Percentiles rank a stretch among this genome's conserved stretches.
Evolutionary conservation across 2,888 invertebrate species (phyloP).

Genomic region (Rhogogaster chlorosoma): DNA sequence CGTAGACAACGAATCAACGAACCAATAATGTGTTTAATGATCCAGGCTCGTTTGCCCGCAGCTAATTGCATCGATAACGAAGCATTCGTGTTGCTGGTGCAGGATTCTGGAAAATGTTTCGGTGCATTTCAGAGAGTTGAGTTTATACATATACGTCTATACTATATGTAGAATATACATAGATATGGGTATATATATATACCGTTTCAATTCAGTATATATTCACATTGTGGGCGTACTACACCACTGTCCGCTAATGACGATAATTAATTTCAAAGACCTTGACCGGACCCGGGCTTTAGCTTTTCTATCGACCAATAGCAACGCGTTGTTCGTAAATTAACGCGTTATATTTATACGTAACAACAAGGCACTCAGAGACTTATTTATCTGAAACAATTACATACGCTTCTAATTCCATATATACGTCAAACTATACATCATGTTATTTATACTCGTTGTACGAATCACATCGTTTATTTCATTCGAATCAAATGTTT

Average conservation of each 20-base stretch:
- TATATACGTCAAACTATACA: background rate
- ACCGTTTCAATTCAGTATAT: slow-evolving; percentile 13
- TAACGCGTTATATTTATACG: background rate
- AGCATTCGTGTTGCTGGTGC: background rate
- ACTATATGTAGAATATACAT: background rate
- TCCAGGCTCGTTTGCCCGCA: slow-evolving; percentile 17
- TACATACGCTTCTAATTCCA: background rate
- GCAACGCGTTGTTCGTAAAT: background rate
- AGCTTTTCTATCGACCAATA: slow-evolving; percentile 36
- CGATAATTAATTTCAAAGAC: slow-evolving; percentile 50
- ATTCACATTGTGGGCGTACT: slow-evolving; percentile 43
- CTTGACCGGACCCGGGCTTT: slow-evolving; percentile 43
- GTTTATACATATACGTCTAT: background rate
- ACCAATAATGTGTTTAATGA: slow-evolving; percentile 29
- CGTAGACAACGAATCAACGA: slow-evolving; percentile 20
- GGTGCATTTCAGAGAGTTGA: background rate
- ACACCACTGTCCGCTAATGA: slow-evolving; percentile 36
- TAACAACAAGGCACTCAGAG: background rate
- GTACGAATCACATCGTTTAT: background rate
- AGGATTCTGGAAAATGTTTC: slow-evolving; percentile 3
- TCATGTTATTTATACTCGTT: background rate
- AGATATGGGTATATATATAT: background rate
- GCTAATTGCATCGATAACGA: slow-evolving; percentile 47
- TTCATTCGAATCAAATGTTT: background rate
- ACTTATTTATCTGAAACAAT: background rate